Evolutionary conservation across 1,140 invertebrate species (phyloP).

Genomic region (Piezodorus guildinii): DNA sequence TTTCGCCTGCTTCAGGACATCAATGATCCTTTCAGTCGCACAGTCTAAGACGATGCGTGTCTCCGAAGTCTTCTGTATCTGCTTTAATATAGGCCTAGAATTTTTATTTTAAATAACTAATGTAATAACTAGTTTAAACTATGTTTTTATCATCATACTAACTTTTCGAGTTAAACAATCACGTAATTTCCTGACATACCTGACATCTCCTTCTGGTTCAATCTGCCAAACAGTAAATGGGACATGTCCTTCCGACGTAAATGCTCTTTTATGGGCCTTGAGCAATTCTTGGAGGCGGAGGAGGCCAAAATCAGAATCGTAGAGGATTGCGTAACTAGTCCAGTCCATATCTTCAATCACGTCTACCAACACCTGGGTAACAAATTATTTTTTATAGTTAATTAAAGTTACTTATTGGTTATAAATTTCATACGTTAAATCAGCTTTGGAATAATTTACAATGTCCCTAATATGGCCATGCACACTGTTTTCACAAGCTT

Average conservation of each 20-base stretch:
- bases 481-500: too few relatives aligned
- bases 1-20: slow-evolving; percentile 61
- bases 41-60: slow-evolving; percentile 72
- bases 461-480: too few relatives aligned
- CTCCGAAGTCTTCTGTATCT: slow-evolving; percentile 55
- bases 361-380: slow-evolving; percentile 54
- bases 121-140: too few relatives aligned
- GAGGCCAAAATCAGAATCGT: slow-evolving; percentile 66
- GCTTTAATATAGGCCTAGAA: slow-evolving; percentile 60
- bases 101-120: too few relatives aligned
- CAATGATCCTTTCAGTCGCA: slow-evolving; percentile 46
- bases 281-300: slow-evolving; percentile 71
- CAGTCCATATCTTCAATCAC: slow-evolving; percentile 61
- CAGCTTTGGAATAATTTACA: too few relatives aligned
- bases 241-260: slow-evolving; percentile 29
- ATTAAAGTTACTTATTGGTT: too few relatives aligned
- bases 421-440: too few relatives aligned
- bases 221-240: slow-evolving; percentile 48
- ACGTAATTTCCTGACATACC: slow-evolving; percentile 28
- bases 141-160: too few relatives aligned
- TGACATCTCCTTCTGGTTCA: slow-evolving; percentile 42
- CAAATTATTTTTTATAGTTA: too few relatives aligned
- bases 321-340: slow-evolving; percentile 67
- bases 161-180: too few relatives aligned
- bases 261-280: slow-evolving; percentile 43